Base-by-base conservation (phyloP, 1,140 invertebrate genomes). In the Myzus persicae region DNA sequence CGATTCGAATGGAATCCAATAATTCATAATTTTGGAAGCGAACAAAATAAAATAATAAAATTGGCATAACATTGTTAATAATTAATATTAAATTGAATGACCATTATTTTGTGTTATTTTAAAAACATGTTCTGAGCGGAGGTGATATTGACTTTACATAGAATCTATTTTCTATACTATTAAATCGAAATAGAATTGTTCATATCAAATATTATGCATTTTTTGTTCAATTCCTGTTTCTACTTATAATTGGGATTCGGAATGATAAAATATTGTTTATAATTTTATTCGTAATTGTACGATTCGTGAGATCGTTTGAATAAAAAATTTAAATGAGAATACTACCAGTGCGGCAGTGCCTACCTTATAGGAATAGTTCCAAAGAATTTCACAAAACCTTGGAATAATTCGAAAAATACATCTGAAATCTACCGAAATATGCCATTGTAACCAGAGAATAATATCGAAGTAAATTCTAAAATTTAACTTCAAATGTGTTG, bases 401-500 rank as follows among this genome's bases (percentile, higher is more conserved):
- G 87, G 36, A 89, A 54, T 54, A 89, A 24, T 89, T 51, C 44
- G 7, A 89, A 38, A 89, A 36, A 42, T 89, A 51, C 51, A 40
- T 90, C 11, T 90, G 26, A 90, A 67, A 67, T n/a, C 89, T 26
- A 67, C 89, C 54, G 89, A 90, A 90, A 90, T 67, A 90, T 90
- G 11, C 54, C 89, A 90, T 90, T 67, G 54, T 67, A 67, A 59
- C 22, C 26, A 90, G 26, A n/a, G 51, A 90, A 90, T 59, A 90
- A 89, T 42, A 90, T 90, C 40, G 1, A 44, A 42, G 42, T 46
- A 38, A 90, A 90, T 90, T 90, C 89, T 90, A 44, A 90, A 90
- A 67, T 90, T 22, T 59, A 67, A 59, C 51, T 59, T 90, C 88
- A 59, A 90, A 90, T 44, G 54, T 90, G 54, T 59, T 31, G 40